Evolutionary conservation across 2,113 vertebrate genomes (phyloP).

Genomic region (Dasyurus viverrinus): DNA sequence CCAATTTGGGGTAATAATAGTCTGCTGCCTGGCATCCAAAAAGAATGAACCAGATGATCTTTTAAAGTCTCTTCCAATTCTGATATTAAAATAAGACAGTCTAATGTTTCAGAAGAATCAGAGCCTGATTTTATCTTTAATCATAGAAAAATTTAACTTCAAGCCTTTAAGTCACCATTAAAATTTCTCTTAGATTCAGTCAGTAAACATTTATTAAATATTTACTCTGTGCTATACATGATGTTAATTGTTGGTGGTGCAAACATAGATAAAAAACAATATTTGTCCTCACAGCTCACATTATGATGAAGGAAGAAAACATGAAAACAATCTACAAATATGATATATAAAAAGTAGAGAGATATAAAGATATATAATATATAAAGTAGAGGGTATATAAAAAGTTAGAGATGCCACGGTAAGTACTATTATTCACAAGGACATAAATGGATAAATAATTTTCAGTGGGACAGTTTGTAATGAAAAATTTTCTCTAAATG

Average conservation of each 20-base stretch:
- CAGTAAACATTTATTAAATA: neutral
- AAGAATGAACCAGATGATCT: neutral
- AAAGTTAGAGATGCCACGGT: neutral
- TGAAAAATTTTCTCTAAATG: neutral
- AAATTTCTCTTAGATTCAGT: neutral
- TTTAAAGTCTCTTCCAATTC: neutral
- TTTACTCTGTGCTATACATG: neutral
- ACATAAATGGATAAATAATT: neutral
- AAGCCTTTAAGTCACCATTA: neutral
- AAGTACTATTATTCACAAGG: neutral
- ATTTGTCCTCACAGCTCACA: neutral
- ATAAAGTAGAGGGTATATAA: too few species aligned
- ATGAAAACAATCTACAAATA: neutral
- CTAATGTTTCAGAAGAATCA: neutral
- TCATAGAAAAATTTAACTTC: neutral
- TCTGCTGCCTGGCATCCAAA: neutral
- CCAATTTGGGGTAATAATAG: neutral
- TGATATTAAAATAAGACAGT: neutral
- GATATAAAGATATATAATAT: too few species aligned
- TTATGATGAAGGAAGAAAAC: neutral
- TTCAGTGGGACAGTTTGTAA: neutral
- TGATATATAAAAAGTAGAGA: neutral
- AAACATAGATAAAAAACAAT: neutral
- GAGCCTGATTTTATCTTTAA: neutral
- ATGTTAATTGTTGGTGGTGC: neutral